These are phyloP conservation scores for Amazona guildingii DNA, from an alignment of 2,113 vertebrate species.

Conservation along the genomic window DNA sequence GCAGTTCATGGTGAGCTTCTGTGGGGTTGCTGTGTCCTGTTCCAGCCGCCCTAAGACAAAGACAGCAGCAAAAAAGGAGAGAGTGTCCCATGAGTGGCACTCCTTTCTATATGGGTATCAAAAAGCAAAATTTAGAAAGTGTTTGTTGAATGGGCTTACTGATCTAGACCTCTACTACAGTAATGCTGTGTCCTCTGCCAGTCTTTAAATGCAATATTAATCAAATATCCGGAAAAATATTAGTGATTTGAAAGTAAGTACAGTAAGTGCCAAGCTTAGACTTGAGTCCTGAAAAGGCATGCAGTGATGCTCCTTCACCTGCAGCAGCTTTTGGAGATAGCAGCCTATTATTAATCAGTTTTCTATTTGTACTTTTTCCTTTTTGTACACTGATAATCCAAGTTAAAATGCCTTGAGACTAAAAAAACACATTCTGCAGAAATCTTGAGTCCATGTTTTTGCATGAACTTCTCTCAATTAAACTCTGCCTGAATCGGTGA, in stretches of 20 bases:
- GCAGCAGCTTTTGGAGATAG: neutral
- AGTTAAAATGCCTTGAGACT: neutral
- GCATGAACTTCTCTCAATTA: neutral
- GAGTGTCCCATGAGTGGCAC: neutral
- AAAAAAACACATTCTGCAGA: neutral
- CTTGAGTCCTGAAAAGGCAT: neutral
- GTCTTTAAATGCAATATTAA: neutral
- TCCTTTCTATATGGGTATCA: neutral
- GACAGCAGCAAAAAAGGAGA: neutral
- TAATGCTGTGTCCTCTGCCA: neutral
- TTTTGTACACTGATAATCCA: neutral
- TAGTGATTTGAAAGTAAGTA: neutral
- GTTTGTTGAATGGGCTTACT: neutral
- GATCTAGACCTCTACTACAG: neutral
- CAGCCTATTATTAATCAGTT: neutral
- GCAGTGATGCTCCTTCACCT: neutral
- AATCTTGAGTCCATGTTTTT: neutral
- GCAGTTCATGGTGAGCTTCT: neutral
- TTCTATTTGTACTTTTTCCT: neutral
- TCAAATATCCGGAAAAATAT: neutral
- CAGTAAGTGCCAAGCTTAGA: neutral
- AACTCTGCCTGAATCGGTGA: neutral
- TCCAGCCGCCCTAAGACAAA: neutral
- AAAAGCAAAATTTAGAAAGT: neutral
- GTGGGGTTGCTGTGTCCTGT: neutral